These are phyloP conservation scores for Cisticola juncidis DNA, from an alignment of 2,113 vertebrate genomes.

Conservation along the genomic window DNA sequence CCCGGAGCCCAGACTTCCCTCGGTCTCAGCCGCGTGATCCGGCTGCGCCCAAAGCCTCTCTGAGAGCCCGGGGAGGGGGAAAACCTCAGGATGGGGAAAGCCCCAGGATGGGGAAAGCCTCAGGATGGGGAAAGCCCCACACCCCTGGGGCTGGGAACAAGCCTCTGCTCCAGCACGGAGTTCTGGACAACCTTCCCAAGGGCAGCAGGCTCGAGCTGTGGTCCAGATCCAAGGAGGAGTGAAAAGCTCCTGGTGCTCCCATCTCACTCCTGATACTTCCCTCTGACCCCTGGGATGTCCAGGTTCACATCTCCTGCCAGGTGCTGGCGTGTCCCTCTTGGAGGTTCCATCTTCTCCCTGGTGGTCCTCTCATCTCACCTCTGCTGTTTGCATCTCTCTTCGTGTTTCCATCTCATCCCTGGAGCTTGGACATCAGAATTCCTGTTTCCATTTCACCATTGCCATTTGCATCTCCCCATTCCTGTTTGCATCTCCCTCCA, in stretches of 20 bases:
- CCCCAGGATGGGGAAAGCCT: neutral
- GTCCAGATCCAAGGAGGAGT: neutral
- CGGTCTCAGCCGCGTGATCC: rapidly evolving
- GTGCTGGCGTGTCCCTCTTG: neutral
- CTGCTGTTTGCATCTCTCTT: neutral
- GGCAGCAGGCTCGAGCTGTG: neutral
- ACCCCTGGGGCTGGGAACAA: neutral
- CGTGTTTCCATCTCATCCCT: neutral
- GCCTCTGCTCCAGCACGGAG: neutral
- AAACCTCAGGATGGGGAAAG: neutral
- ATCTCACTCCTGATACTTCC: neutral
- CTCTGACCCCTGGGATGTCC: neutral
- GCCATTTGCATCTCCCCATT: rapidly evolving
- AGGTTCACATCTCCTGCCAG: neutral
- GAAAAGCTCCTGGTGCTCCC: neutral
- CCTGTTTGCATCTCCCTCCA: rapidly evolving
- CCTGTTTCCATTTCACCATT: neutral
- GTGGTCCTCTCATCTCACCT: neutral
- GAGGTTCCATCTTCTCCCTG: neutral
- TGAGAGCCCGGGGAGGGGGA: rapidly evolving
- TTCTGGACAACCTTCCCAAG: neutral
- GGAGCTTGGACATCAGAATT: neutral
- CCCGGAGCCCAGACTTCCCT: neutral
- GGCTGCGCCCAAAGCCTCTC: neutral
- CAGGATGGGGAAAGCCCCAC: neutral